A percentile compares a stretch with the other conserved stretches of the same genome.
Evolutionary conservation across 2,113 vertebrate genomes (phyloP).

Genomic region (Silurus asotus): DNA sequence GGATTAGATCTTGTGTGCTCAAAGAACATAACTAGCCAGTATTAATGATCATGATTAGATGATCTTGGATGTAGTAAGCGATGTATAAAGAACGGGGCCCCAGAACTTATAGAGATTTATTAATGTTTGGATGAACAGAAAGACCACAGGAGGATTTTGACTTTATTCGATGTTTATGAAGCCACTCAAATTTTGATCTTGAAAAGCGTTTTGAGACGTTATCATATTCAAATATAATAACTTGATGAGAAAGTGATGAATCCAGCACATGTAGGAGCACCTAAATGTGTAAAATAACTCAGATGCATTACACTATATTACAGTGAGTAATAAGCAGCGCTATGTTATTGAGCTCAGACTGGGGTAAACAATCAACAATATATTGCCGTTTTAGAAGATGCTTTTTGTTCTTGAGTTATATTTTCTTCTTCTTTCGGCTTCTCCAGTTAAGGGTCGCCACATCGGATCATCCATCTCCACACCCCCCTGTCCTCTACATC

Average conservation of each 20-base stretch:
- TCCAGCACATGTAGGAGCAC: not conserved
- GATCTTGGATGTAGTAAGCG: too few relatives aligned
- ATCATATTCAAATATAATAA: not conserved
- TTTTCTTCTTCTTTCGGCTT: too few relatives aligned
- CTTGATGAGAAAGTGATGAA: not conserved
- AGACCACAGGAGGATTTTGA: not conserved
- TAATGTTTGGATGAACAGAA: not conserved
- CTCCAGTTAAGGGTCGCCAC: too few relatives aligned
- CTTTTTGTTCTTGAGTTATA: not conserved
- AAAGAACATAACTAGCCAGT: too few relatives aligned
- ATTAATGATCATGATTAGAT: too few relatives aligned
- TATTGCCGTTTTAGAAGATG: not conserved
- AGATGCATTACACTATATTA: not conserved
- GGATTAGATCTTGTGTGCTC: too few relatives aligned
- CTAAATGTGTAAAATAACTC: not conserved
- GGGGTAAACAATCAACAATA: not conserved
- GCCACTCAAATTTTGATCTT: not conserved
- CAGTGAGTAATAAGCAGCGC: not conserved
- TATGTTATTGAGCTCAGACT: not conserved
- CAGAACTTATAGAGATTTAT: not conserved
- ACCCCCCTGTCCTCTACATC: too few relatives aligned
- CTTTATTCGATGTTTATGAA: not conserved
- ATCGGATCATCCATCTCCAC: too few relatives aligned
- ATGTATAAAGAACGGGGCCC: too few relatives aligned
- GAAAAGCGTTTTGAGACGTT: not conserved